Evolutionary conservation across 1,140 invertebrate genomes (phyloP).

Genomic region (Goniozus legneri): DNA sequence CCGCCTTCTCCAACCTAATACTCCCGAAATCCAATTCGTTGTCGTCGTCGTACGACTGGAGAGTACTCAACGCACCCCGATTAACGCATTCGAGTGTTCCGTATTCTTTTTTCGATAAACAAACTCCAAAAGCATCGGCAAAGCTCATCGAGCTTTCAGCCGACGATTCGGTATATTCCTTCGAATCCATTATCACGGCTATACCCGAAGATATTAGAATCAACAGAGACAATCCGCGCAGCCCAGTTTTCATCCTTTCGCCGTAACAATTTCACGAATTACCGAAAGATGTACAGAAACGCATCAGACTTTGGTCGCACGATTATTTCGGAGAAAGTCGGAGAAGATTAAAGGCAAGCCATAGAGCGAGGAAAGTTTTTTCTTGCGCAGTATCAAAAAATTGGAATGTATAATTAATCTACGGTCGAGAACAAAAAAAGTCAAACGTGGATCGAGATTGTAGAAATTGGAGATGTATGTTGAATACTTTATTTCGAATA

Average conservation of each 20-base stretch:
- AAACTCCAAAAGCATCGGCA: slow-evolving; percentile 28
- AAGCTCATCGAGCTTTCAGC: slow-evolving; percentile 29
- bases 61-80: slow-evolving; percentile 62
- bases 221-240: slow-evolving; percentile 27
- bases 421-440: no score
- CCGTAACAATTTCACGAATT: not conserved
- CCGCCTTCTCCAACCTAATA: slow-evolving; percentile 36
- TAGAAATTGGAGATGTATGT: no score
- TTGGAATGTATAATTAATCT: slow-evolving; percentile 11
- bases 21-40: slow-evolving; percentile 62
- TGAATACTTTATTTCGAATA: no score
- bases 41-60: slow-evolving; percentile 63
- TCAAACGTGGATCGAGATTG: no score
- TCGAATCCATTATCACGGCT: slow-evolving; percentile 39
- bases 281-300: not conserved
- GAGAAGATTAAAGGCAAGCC: not conserved
- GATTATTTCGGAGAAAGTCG: slow-evolving; percentile 5
- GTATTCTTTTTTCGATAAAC: slow-evolving; percentile 33
- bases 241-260: slow-evolving; percentile 27
- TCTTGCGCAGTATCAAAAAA: not conserved
- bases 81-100: slow-evolving; percentile 61
- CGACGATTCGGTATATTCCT: slow-evolving; percentile 8
- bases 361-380: slow-evolving; percentile 6
- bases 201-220: slow-evolving; percentile 30
- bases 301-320: not conserved